Conservation (phyloP, 2,888 invertebrate genomes). For the Merodon equestris region DNA sequence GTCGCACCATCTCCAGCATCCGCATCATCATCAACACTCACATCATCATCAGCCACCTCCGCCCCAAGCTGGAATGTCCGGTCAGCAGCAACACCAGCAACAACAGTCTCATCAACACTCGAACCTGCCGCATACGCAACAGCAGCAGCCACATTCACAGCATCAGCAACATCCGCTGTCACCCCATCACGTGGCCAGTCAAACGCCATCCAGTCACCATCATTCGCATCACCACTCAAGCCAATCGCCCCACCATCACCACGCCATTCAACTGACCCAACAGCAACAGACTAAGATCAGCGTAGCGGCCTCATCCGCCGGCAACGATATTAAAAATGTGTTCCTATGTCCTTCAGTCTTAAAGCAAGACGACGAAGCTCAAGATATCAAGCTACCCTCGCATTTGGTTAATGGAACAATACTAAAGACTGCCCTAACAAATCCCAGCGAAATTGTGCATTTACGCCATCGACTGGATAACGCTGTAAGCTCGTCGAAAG, state of each 20-base stretch:
- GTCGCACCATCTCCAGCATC: conserved; percentile 77
- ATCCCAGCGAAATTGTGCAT: conserved; percentile 95
- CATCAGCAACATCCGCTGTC: conserved; percentile 76
- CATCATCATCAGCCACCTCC: conserved; percentile 76
- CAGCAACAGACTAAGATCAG: conserved; percentile 74
- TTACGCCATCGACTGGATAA: conserved; percentile 92
- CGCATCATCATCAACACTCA: conserved; percentile 75
- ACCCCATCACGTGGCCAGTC: conserved; percentile 72
- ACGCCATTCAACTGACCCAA: conserved; percentile 72
- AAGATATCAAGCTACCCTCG: conserved; percentile 80
- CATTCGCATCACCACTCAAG: conserved; percentile 73
- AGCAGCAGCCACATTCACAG: conserved; percentile 72
- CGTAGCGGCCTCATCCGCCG: conserved; percentile 42
- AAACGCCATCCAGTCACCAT: conserved; percentile 49
- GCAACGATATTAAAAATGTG: conserved; percentile 57
- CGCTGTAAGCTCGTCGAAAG: conserved; percentile 92
- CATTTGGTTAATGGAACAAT: conserved; percentile 95
- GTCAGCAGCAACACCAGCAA: conserved; percentile 74
- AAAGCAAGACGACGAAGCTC: conserved; percentile 56
- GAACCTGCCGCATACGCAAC: conserved; percentile 72
- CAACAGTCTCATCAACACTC: conserved; percentile 72
- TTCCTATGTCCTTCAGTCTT: conserved; percentile 60
- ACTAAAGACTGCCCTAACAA: conserved; percentile 95
- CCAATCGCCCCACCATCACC: conserved; percentile 72
- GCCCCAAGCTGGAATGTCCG: conserved; percentile 72